These are phyloP conservation scores for Prionace glauca DNA, from an alignment of 2,797 vertebrate species.

Conservation along the genomic window DNA sequence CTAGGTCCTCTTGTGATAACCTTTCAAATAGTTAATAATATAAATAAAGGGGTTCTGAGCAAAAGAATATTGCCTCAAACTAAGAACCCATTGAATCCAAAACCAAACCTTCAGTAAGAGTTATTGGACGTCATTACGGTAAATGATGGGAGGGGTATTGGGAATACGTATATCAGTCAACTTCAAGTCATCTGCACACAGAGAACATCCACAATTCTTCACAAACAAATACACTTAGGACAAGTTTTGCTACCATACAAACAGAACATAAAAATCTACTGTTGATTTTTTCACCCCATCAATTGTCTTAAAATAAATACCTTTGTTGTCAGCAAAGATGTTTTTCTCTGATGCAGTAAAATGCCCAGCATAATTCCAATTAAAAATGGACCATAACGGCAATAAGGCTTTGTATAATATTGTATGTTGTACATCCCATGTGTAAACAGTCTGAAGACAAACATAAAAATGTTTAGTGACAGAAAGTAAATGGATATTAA, in stretches of 20 bases:
- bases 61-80: too few species aligned
- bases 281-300: neutral
- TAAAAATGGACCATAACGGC: conserved; percentile 72
- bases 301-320: conserved; percentile 46
- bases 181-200: neutral
- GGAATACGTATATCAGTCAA: neutral
- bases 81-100: too few species aligned
- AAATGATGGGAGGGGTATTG: neutral
- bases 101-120: neutral
- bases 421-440: conserved; percentile 58
- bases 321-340: conserved; percentile 60
- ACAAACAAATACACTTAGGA: neutral
- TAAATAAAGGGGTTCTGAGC: too few species aligned
- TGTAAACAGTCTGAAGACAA: conserved; percentile 48
- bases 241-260: neutral
- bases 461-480: conserved; percentile 37
- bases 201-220: neutral
- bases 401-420: conserved; percentile 78
- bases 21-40: too few species aligned
- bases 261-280: neutral
- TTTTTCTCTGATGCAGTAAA: conserved; percentile 57
- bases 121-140: neutral
- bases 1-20: too few species aligned
- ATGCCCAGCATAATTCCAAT: conserved; percentile 68
- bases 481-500: conserved; percentile 10